Base-by-base conservation (phyloP, 2,888 invertebrate genomes). In the Spisula solida region DNA sequence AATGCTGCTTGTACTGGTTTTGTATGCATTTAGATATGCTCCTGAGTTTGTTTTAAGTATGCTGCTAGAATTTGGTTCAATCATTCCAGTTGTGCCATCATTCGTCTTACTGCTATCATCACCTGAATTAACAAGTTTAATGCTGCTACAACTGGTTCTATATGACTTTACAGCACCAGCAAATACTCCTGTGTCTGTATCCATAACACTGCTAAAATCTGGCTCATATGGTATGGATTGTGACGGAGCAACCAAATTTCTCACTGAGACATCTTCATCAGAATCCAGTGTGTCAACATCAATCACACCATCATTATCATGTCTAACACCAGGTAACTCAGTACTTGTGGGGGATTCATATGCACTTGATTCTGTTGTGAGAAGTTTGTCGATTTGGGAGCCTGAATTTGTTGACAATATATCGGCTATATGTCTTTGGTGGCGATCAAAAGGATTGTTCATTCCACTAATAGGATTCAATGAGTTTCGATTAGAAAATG, bases 201-300 rank as follows among this genome's bases (percentile, higher is more conserved):
- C 18, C 18, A 75, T 25, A 31, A 25, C 31, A 75, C 34, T 75
- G 34, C 75, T 75, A 25, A 25, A 75, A 34, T 18, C 16, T 34
- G 75, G 75, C 18, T 75, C 34, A 12, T 75, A 31, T 14, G 29
- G 4, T 25, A 34, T 34, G 5, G 18, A 75, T 0, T 34, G 34
- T 75, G 29, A 34, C 75, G 16, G 31, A 18, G 29, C 34, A 75
- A 31, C 34, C n/a, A 34, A 31, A 16, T 75, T 75, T 16, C 25
- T 34, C 16, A 10, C 18, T 14, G n/a, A 47, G 12, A 85, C 70
- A 88, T 91, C 90, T 55, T 88, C 91, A 78, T 86, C 84, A 70
- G 87, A 82, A n/a, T 86, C 89, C 4, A 85, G 55, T 48, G 86
- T 83, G 14, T 92, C 90, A 78, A 90, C 89, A 88, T 90, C 88